Evolutionary conservation across 2,113 vertebrate genomes (phyloP).

Genomic region (Isichthys henryi): DNA sequence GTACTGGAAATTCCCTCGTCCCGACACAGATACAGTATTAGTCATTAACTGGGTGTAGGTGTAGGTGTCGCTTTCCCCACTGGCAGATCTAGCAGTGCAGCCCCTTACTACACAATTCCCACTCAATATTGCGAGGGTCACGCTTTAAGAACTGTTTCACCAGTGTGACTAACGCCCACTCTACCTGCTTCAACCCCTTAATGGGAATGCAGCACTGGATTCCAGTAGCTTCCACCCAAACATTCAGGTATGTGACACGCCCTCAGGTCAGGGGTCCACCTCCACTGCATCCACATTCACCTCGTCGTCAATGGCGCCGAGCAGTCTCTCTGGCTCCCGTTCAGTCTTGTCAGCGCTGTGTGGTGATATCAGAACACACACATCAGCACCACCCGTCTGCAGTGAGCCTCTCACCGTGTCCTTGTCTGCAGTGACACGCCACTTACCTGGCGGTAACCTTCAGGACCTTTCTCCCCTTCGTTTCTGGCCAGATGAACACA

Average conservation of each 20-base stretch:
- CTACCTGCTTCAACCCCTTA: not conserved
- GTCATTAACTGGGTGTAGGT: not conserved
- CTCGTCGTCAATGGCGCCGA: constrained; percentile 20
- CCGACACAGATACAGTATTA: not conserved
- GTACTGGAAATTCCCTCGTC: not conserved
- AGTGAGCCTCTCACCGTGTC: not conserved
- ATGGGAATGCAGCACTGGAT: not conserved
- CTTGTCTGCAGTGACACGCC: not conserved
- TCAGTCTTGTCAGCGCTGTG: constrained; percentile 38
- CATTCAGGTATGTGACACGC: not conserved
- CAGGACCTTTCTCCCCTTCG: constrained; percentile 34
- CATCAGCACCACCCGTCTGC: not conserved
- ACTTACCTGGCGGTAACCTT: constrained; percentile 45
- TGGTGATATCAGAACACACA: not conserved
- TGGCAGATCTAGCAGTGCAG: not conserved
- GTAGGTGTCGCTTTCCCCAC: not conserved
- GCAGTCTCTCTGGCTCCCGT: constrained; percentile 26
- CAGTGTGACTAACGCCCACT: not conserved
- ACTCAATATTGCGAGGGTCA: too few species aligned
- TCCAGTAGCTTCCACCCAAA: too few species aligned
- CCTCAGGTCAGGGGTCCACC: constrained; percentile 36
- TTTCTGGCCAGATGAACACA: constrained; percentile 32
- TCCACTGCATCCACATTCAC: constrained; percentile 47
- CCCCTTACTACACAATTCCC: not conserved
- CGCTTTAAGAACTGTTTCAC: too few species aligned